Conservation (phyloP, 1,140 invertebrate genomes). For the Diploscapter pachys region DNA sequence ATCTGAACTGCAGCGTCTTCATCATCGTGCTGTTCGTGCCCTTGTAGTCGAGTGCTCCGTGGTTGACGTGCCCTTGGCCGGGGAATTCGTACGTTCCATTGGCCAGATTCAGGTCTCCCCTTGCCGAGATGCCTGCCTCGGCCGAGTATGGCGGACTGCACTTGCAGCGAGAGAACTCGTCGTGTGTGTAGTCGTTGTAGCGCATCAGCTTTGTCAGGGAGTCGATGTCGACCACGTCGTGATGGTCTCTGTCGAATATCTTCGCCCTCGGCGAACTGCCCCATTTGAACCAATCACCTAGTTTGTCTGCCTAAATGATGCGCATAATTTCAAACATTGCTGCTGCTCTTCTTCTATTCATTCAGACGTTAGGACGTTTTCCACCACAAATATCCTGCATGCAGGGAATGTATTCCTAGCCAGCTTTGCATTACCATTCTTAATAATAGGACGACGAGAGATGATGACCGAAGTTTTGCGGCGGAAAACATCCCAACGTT, state of each 20-base stretch:
- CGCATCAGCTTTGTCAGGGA: conserved; percentile 68
- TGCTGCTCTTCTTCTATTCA: no score
- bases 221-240: conserved; percentile 62
- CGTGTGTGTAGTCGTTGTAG: conserved; percentile 72
- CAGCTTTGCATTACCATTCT: no score
- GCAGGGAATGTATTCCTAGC: no score
- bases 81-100: conserved; percentile 70
- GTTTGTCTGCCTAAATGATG: conserved; percentile 65
- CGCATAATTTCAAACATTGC: no score
- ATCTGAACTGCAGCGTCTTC: conserved; percentile 63
- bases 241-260: conserved; percentile 66
- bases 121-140: conserved; percentile 71
- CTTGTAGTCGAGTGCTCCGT: conserved; percentile 70
- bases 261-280: conserved; percentile 50
- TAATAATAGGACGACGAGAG: no score
- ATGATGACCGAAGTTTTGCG: no score
- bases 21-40: conserved; percentile 60
- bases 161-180: conserved; percentile 70
- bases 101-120: conserved; percentile 70
- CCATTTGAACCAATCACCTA: conserved; percentile 74
- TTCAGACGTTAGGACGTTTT: no score
- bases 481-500: no score
- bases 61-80: conserved; percentile 67
- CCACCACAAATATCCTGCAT: no score
- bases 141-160: conserved; percentile 72